A percentile compares a stretch with the other conserved stretches of the same genome.
phyloP scores from a whole-genome alignment of 1,140 invertebrate species.

The Hyles vespertilio region DNA sequence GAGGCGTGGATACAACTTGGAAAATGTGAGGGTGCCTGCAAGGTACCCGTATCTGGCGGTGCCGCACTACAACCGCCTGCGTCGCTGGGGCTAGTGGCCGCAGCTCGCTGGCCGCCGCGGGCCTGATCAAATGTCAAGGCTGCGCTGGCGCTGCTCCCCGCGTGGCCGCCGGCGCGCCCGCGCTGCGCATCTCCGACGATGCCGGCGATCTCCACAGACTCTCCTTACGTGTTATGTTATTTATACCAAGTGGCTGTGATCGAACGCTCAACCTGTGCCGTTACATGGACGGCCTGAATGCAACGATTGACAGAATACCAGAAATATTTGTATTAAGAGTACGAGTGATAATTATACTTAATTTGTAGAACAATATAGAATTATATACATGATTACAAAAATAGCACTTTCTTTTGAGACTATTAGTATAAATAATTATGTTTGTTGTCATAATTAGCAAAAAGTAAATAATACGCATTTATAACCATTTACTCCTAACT shows the following conservation, averaged over 20 bases:
- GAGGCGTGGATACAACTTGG: conserved; percentile 71
- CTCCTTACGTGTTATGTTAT: conserved; percentile 40
- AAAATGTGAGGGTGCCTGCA: conserved; percentile 70
- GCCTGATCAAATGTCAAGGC: conserved; percentile 63
- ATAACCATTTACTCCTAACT: too few species aligned
- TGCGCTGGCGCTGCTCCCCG: conserved; percentile 41
- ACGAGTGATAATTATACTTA: too few species aligned
- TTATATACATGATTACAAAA: too few species aligned
- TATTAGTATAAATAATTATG: too few species aligned
- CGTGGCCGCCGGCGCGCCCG: conserved; percentile 18
- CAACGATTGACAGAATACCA: conserved; percentile 40
- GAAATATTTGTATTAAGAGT: too few species aligned
- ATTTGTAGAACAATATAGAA: too few species aligned
- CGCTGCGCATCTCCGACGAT: conserved; percentile 38
- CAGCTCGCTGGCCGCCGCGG: conserved; percentile 16
- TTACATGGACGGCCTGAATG: conserved; percentile 30
- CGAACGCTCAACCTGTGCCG: conserved; percentile 46
- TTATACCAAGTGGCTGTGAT: conserved; percentile 65
- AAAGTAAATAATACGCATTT: too few species aligned
- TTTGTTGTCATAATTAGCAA: too few species aligned
- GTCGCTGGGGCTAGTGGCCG: conserved; percentile 64
- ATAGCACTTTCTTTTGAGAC: too few species aligned
- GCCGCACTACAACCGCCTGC: conserved; percentile 55
- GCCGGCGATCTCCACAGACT: conserved; percentile 31
- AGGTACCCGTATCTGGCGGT: conserved; percentile 64